A percentile compares a stretch with the other conserved stretches of the same genome.
Conservation (phyloP, 1,140 invertebrate genomes). For the Sarcophaga bullata region DNA sequence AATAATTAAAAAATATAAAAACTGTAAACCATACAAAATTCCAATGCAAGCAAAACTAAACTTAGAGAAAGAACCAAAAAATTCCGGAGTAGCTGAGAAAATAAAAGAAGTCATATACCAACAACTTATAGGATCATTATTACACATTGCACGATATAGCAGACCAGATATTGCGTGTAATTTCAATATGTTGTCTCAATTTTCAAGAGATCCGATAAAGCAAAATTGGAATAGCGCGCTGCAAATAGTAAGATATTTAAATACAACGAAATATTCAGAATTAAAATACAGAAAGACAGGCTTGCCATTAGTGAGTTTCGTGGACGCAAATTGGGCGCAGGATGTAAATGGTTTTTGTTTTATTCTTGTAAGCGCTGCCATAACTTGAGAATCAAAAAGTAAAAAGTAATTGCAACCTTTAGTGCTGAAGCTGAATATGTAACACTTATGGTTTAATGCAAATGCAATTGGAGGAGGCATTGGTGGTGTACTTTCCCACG, state of each 20-base stretch:
- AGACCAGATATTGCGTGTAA: constrained; percentile 63
- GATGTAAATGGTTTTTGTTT: constrained; percentile 59
- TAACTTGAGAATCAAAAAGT: constrained; percentile 58
- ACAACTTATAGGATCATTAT: constrained; percentile 61
- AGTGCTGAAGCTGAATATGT: constrained; percentile 65
- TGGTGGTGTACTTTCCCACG: too few relatives aligned
- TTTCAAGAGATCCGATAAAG: constrained; percentile 20
- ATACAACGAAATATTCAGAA: neutral
- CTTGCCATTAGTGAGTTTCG: neutral
- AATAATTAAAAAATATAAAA: constrained; percentile 50
- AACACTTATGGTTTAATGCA: constrained; percentile 52
- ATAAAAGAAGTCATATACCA: constrained; percentile 48
- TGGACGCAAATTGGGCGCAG: constrained; percentile 51
- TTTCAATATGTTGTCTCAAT: constrained; percentile 48
- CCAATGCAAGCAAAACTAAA: constrained; percentile 49
- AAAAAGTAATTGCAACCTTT: constrained; percentile 59
- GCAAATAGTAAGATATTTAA: neutral
- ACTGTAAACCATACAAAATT: constrained; percentile 49
- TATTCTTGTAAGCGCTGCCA: constrained; percentile 48
- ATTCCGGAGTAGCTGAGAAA: constrained; percentile 26
- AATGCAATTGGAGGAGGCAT: too few relatives aligned
- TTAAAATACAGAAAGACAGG: neutral
- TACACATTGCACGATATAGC: constrained; percentile 58
- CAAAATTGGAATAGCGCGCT: neutral
- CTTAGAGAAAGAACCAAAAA: constrained; percentile 44